Base-by-base conservation (phyloP, 2,797 vertebrate species). In the Peromyscus melanophrys region DNA sequence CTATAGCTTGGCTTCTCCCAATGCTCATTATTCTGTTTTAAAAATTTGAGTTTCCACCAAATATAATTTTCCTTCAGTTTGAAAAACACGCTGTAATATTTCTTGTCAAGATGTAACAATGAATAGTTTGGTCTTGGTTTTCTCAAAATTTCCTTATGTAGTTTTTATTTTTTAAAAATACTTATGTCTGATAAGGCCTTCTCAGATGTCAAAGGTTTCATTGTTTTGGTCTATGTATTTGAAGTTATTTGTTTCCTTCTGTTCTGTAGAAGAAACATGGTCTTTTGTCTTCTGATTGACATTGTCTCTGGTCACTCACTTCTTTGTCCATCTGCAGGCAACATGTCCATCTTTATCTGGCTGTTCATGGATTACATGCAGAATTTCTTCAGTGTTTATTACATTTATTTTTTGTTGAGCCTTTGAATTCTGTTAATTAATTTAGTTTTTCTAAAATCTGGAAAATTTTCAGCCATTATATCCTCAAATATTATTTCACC, bases 91-190 rank as follows among this genome's bases (percentile, higher is more conserved):
- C n/a, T n/a, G 84, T 94, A 87, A 49, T 14, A 95, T 93, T 86
- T 93, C 31, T 85, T 85, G 2, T 31, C 71, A 93, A 78, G 31
- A 90, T 29, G 3, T 73, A 69, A 73, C 69, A 96, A 92, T 82
- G 25, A 94, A 84, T 77, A 76, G 21, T 78, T 94, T 25, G 10
- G 12, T 59, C 93, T 86, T 63, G 2, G 65, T 78, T 84, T 43
- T 83, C 31, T 90, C 14, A 90, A 96, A 94, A 95, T 77, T 16
- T 63, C 16, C 49, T 69, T 83, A 82, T 76, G 40, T 71, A 65
- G 23, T 76, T 59, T 92, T 87, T 85, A 69, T 57, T 94, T 96
- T 90, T 61, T 8, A 61, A 94, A 87, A 46, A 43, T 83, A 76
- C 4, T 52, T 90, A 78, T 75, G 4, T 37, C 89, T 75, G 21